Conservation (phyloP, 1,140 invertebrate species). For the Drosophila repleta region DNA sequence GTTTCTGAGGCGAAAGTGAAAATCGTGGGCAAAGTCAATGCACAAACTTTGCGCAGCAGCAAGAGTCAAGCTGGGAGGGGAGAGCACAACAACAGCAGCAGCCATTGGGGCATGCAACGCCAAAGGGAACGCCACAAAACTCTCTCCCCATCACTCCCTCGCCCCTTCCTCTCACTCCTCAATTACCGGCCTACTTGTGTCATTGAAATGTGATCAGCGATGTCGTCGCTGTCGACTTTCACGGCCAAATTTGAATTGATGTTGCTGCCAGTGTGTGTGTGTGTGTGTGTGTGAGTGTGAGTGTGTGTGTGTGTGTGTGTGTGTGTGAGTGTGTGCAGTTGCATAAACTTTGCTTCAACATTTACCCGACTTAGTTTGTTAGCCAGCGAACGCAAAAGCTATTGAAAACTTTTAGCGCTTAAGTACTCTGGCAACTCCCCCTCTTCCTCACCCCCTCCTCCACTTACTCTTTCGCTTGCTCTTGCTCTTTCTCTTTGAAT, state of each 20-base stretch:
- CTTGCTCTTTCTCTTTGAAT: neutral
- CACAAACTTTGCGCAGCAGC: conserved; percentile 34
- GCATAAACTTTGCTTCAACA: conserved; percentile 51
- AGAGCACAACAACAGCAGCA: too few relatives aligned
- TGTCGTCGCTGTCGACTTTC: conserved; percentile 28
- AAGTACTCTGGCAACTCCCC: conserved; percentile 59
- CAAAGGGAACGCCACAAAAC: too few relatives aligned
- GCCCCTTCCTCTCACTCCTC: neutral
- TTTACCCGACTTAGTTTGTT: conserved; percentile 45
- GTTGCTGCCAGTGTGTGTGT: conserved; percentile 7
- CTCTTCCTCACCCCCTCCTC: neutral
- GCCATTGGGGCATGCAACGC: conserved; percentile 3
- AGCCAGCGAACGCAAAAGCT: conserved; percentile 56
- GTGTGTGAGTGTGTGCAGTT: conserved; percentile 18
- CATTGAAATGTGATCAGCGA: conserved; percentile 54
- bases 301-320: conserved; percentile 4
- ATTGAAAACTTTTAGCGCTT: conserved; percentile 77
- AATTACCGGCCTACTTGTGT: conserved; percentile 41
- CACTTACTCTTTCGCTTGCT: neutral
- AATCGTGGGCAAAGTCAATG: conserved; percentile 38
- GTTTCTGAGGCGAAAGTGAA: conserved; percentile 66
- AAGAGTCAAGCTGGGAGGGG: neutral
- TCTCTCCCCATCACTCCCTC: neutral
- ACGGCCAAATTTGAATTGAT: conserved; percentile 50
- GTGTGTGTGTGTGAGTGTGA: conserved; percentile 1